Base-by-base conservation (phyloP, 2,797 vertebrate species). In the Triplophysa yarkandensis region DNA sequence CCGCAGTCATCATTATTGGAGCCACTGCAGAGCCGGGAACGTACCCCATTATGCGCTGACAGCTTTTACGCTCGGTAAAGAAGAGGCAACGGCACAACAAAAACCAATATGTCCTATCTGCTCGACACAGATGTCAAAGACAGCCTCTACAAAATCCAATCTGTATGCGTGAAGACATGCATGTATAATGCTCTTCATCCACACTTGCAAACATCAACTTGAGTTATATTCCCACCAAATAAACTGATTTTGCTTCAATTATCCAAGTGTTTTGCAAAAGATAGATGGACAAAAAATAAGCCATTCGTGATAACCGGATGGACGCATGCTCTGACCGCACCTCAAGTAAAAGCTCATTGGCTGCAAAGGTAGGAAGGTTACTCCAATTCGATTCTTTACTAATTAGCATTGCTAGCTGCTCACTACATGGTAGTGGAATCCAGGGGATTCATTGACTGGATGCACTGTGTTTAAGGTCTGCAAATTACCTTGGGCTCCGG, bases 391-490 rank as follows among this genome's bases (percentile, higher is more conserved):
- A 83, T 82, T 78, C 63, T 65, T 74, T 34, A 78, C 81, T 82
- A 85, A 85, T 86, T 83, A 86, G 81, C 76, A 74, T 68, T 71
- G 76, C 80, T 81, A 65, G 78, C 82, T 76, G 76, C 68, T 82
- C 77, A 71, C 69, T 73, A 79, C 80, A 76, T 48, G 80, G 84
- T 86, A 86, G 82, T 81, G 80, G 79, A 83, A 84, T 83, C 76
- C 77, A 75, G 74, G 75, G 80, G 82, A 82, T 82, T 83, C 80
- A 86, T 81, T 73, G 84, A 86, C 81, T 80, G 77, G 70, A 77
- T 85, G 81, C 81, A 76, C 82, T 81, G 80, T 83, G 83, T 83
- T 86, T 85, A 85, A 86, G 76, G 80, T 74, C 72, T 77, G 77
- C 71, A 83, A 83, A 87, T 83, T 80, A 85, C 73, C 71, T 79